phyloP scores from a whole-genome alignment of 1,140 invertebrate genomes.

The Scaptomyza graminum region DNA sequence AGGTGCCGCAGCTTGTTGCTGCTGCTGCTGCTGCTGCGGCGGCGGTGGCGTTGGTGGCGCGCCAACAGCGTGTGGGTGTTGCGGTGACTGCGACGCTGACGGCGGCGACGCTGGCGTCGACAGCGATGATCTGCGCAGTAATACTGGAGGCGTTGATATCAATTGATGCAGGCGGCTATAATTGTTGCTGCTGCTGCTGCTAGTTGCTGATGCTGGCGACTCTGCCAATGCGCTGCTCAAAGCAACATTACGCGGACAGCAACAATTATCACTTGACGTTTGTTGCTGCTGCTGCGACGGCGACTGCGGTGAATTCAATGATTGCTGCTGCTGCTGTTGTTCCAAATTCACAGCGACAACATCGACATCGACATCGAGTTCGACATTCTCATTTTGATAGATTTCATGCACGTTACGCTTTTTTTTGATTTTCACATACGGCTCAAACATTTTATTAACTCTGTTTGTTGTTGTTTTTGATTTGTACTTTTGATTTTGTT shows the following conservation, averaged over 20 bases:
- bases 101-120: conserved; percentile 44
- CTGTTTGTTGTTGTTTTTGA: conserved; percentile 23
- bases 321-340: conserved; percentile 48
- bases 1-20: conserved; percentile 59
- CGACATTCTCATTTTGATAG: conserved; percentile 67
- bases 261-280: conserved; percentile 72
- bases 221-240: conserved; percentile 41
- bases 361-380: conserved; percentile 31
- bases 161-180: conserved; percentile 82
- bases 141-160: conserved; percentile 83
- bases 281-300: conserved; percentile 39
- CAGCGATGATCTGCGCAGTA: conserved; percentile 74
- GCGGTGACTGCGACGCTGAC: conserved; percentile 51
- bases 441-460: conserved; percentile 81
- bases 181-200: conserved; percentile 62
- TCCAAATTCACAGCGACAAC: conserved; percentile 67
- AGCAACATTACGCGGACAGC: conserved; percentile 64
- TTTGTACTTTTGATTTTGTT: conserved; percentile 17
- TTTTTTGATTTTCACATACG: conserved; percentile 83
- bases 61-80: conserved; percentile 49
- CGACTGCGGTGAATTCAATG: conserved; percentile 15
- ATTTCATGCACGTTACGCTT: conserved; percentile 80
- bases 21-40: conserved; percentile 51
- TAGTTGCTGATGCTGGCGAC: conserved; percentile 29
- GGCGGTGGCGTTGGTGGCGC: conserved; percentile 55